Evolutionary conservation across 2,113 vertebrate species (phyloP).

Genomic region (Plecotus auritus): DNA sequence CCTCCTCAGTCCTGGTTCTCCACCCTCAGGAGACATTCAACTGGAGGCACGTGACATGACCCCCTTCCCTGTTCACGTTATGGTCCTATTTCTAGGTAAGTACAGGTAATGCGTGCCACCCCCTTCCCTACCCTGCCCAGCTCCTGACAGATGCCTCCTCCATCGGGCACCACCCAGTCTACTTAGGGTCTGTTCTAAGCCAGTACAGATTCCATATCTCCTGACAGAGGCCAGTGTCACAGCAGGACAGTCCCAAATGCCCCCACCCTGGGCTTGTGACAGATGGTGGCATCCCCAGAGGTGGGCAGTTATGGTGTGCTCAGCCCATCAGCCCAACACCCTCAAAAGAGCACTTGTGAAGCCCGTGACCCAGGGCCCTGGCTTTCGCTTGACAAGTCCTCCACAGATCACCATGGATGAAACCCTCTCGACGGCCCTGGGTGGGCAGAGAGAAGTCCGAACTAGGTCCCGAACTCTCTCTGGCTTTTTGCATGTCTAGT

Average conservation of each 20-base stretch:
- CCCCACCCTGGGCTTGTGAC: not conserved
- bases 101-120: rapidly evolving
- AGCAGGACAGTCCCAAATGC: not conserved
- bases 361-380: not conserved
- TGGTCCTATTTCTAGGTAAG: not conserved
- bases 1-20: not conserved
- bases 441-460: not conserved
- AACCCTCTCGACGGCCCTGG: rapidly evolving
- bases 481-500: not conserved
- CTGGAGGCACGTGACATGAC: rapidly evolving
- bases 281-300: not conserved
- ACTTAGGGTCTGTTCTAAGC: not conserved
- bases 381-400: not conserved
- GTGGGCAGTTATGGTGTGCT: not conserved
- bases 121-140: no score
- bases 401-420: not conserved
- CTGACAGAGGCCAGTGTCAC: not conserved
- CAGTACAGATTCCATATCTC: not conserved
- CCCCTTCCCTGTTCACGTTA: not conserved
- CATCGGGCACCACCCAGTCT: not conserved
- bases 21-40: not conserved
- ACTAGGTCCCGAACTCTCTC: not conserved
- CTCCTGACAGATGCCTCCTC: not conserved
- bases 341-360: not conserved
- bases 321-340: not conserved